Conservation (phyloP, 2,113 vertebrate species). For the Pterocles orientalis region DNA sequence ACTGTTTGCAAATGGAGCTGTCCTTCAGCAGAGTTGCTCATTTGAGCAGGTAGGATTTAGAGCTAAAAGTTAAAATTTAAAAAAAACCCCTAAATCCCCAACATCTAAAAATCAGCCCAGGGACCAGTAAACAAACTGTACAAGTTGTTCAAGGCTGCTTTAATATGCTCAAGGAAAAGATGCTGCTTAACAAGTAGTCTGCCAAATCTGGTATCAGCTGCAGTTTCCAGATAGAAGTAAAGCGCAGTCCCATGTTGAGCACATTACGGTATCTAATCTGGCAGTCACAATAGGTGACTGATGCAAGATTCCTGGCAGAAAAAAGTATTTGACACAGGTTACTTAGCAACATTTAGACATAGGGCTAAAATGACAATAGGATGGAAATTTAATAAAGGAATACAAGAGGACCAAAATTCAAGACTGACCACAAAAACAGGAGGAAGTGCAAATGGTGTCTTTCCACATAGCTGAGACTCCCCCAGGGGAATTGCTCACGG, state of each 20-base stretch:
- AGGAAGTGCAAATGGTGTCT: not conserved
- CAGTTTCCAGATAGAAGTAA: constrained; percentile 53
- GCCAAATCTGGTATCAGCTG: constrained; percentile 46
- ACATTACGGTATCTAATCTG: constrained; percentile 56
- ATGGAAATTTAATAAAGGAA: constrained; percentile 31
- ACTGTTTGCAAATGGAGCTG: not conserved
- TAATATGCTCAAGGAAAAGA: constrained; percentile 5
- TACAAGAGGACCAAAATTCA: not conserved
- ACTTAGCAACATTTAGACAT: constrained; percentile 69
- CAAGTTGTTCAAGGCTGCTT: not conserved
- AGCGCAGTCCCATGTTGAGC: constrained; percentile 46
- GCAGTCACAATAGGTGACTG: constrained; percentile 60
- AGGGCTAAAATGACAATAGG: constrained; percentile 22
- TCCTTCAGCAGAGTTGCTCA: not conserved
- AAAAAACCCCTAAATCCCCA: not conserved
- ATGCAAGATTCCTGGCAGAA: constrained; percentile 51
- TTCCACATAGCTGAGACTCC: not conserved
- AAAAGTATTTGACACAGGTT: constrained; percentile 66
- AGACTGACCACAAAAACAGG: not conserved
- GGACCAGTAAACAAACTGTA: not conserved
- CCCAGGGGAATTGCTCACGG: not conserved
- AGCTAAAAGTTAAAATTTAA: not conserved
- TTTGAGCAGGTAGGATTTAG: not conserved
- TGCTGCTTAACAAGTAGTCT: constrained; percentile 21
- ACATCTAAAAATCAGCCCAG: not conserved